Evolutionary conservation across 2,113 vertebrate genomes (phyloP).

Genomic region (Gymnocephalus cernua): DNA sequence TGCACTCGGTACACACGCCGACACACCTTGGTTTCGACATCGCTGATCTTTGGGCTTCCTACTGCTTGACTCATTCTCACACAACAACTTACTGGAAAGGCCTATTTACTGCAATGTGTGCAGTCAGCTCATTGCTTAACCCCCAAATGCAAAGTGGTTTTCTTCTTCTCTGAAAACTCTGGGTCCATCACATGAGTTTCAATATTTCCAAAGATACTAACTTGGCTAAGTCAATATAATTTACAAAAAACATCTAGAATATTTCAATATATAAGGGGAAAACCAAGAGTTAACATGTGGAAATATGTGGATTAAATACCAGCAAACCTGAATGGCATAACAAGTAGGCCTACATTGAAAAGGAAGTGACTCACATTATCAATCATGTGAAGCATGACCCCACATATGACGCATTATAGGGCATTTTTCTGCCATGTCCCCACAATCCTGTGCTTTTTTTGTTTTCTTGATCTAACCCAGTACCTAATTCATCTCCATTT

Average conservation of each 20-base stretch:
- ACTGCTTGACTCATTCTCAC: conserved; percentile 64
- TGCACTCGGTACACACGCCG: conserved; percentile 33
- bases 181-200: neutral
- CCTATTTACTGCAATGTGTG: neutral
- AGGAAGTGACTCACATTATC: conserved; percentile 26
- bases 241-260: neutral
- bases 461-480: neutral
- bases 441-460: conserved; percentile 19
- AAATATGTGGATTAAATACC: neutral
- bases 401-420: conserved; percentile 18
- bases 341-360: neutral
- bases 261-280: neutral
- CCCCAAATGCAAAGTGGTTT: neutral
- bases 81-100: conserved; percentile 60
- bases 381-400: conserved; percentile 14
- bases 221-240: neutral
- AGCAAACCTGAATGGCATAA: neutral
- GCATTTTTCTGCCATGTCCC: conserved; percentile 2
- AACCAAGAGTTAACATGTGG: neutral
- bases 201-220: neutral
- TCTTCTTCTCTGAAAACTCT: neutral
- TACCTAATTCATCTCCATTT: conserved; percentile 24
- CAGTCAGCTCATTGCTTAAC: conserved; percentile 27
- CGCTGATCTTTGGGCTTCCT: conserved; percentile 54
- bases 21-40: conserved; percentile 82